A percentile compares a stretch with the other conserved stretches of the same genome.
Conservation (phyloP, 2,113 vertebrate genomes). For the Eulemur rufifrons region DNA sequence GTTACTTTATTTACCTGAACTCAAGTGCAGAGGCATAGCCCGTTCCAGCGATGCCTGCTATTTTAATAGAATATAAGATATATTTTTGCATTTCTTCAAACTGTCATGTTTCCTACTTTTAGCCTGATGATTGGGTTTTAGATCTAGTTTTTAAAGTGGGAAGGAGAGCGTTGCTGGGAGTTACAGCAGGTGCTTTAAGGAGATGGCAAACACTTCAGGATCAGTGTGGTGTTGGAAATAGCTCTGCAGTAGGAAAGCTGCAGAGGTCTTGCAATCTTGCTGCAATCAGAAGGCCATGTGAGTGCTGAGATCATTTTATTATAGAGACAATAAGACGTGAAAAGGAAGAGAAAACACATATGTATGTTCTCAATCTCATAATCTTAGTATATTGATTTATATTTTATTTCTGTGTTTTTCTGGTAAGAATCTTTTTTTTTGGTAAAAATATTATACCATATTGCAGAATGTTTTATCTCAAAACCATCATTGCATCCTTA, state of each 20-base stretch:
- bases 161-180: slow-evolving; percentile 2
- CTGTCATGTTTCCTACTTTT: slow-evolving; percentile 45
- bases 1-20: not conserved
- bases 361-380: not conserved
- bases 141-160: slow-evolving; percentile 56
- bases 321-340: not conserved
- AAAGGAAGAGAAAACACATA: not conserved
- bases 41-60: not conserved
- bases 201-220: slow-evolving; percentile 55
- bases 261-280: slow-evolving; percentile 6
- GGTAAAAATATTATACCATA: not conserved
- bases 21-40: not conserved
- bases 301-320: slow-evolving; percentile 49
- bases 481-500: not conserved
- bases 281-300: slow-evolving; percentile 48
- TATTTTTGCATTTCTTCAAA: slow-evolving; percentile 4
- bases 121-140: slow-evolving; percentile 25
- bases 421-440: not conserved
- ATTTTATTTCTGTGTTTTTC: not conserved
- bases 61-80: not conserved
- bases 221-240: slow-evolving; percentile 36
- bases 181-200: slow-evolving; percentile 61
- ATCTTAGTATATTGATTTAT: not conserved
- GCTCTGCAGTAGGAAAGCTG: slow-evolving; percentile 34
- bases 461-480: not conserved